These are phyloP conservation scores for Leptinotarsa texana DNA, from an alignment of 1,140 invertebrate species.

Conservation along the genomic window DNA sequence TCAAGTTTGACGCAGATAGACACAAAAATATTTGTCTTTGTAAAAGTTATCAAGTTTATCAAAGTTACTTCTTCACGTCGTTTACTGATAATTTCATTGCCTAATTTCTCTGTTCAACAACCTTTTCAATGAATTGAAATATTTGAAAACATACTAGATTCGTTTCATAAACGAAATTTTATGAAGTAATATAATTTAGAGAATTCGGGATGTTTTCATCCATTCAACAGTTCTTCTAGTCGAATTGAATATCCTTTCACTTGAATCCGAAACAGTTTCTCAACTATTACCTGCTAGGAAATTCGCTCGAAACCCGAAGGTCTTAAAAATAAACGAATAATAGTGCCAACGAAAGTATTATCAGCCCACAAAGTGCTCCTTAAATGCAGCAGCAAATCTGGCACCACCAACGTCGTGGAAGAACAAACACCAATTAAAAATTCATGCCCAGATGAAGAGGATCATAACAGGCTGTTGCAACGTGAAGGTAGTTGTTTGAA, in stretches of 20 bases:
- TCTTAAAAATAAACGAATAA: background rate
- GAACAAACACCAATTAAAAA: conserved; percentile 15
- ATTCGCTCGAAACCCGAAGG: background rate
- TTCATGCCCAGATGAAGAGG: conserved; percentile 21
- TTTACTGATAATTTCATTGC: too few relatives aligned
- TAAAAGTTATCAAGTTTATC: too few relatives aligned
- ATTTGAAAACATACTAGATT: too few relatives aligned
- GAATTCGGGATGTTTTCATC: too few relatives aligned
- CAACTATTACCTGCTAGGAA: background rate
- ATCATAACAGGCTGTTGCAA: conserved; percentile 15
- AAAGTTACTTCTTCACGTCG: too few relatives aligned
- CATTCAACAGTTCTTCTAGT: background rate
- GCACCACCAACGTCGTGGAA: conserved; percentile 15
- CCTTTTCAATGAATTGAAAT: too few relatives aligned
- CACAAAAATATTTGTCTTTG: too few relatives aligned
- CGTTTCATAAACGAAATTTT: too few relatives aligned
- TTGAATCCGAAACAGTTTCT: conserved; percentile 13
- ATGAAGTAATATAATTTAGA: too few relatives aligned
- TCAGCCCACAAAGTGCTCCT: background rate
- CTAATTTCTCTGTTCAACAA: too few relatives aligned
- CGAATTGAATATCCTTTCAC: too few relatives aligned
- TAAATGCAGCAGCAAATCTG: conserved; percentile 11
- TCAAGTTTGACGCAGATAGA: too few relatives aligned
- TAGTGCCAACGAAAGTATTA: conserved; percentile 1
- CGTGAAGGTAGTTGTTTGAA: conserved; percentile 16